Percentiles rank a stretch among this genome's conserved stretches.
These are phyloP conservation scores for Melanostoma mellinum DNA, from an alignment of 2,888 invertebrate genomes.

Conservation along the genomic window DNA sequence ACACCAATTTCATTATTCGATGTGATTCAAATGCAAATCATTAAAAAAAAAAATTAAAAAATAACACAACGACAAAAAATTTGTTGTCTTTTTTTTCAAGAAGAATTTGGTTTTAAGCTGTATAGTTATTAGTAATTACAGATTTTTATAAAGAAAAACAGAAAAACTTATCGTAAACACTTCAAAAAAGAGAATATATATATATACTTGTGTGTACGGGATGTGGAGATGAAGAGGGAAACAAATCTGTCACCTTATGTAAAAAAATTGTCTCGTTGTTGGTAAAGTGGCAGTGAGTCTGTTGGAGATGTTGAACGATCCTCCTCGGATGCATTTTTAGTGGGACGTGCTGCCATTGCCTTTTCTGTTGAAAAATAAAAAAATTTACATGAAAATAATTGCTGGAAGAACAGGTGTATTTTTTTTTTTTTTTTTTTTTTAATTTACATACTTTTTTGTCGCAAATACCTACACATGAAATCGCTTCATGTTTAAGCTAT, in stretches of 20 bases:
- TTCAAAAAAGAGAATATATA: neutral
- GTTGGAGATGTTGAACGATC: constrained; percentile 86
- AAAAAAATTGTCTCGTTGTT: constrained; percentile 93
- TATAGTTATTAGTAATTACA: constrained; percentile 47
- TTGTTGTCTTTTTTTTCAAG: constrained; percentile 10
- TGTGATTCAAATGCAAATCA: neutral
- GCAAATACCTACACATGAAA: too few relatives aligned
- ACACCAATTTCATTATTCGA: neutral
- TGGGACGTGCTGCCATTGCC: constrained; percentile 89
- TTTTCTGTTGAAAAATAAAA: constrained; percentile 84
- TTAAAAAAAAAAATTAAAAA: neutral
- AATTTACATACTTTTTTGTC: too few relatives aligned
- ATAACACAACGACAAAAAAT: neutral
- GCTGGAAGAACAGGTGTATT: too few relatives aligned
- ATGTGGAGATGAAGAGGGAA: too few relatives aligned
- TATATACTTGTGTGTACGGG: neutral
- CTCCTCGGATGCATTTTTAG: constrained; percentile 84
- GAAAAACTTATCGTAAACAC: constrained; percentile 44
- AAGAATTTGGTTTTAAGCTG: constrained; percentile 64
- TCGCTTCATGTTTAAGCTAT: neutral
- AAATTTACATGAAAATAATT: neutral
- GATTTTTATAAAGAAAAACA: constrained; percentile 26
- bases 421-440: too few relatives aligned
- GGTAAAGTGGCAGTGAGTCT: constrained; percentile 91
- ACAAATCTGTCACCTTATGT: constrained; percentile 80